Base-by-base conservation (phyloP, 2,797 vertebrate genomes). In the Streptopelia turtur region DNA sequence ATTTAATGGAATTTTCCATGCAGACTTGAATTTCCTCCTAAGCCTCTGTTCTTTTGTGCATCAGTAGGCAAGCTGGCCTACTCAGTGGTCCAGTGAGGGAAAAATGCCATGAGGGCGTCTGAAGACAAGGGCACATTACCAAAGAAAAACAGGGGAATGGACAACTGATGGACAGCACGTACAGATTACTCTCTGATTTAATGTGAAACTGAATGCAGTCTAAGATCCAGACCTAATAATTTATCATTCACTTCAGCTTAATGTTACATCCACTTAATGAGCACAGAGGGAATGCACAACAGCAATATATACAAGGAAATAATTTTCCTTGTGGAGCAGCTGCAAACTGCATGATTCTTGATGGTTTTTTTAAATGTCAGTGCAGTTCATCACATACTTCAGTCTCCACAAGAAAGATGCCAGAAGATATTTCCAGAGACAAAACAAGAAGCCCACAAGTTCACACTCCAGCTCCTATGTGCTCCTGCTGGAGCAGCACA, bases 211-310 rank as follows among this genome's bases (percentile, higher is more conserved):
- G 50, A 87, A 87, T 39, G 69, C 28, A 88, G 61, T 23, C 47
- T 27, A 53, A 83, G 35, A 86, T 57, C 25, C 68, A 85, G 76
- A 81, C 61, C 59, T 49, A 41, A 50, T n/a, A 0, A 7, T 68
- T 45, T 87, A 53, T 83, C 65, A 61, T 79, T 94, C 66, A 37
- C 60, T 90, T 47, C 74, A 66, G 59, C 43, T 83, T 68, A 79
- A 93, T 3, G 8, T 81, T 64, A 77, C 45, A n/a, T 77, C 28
- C 1, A 2, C 52, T 89, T 84, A 84, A 82, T 43, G 70, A 91
- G 37, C 53, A 72, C 16, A 49, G 39, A 71, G 72, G 61, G 80
- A 87, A 86, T 0, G 0, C 17, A 35, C 70, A 43, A 55, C 83
- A 74, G 60, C 25, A 75, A 41, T 21, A 41, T 78, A 66, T 88